Evolutionary conservation across 2,888 invertebrate species (phyloP), one percentile per base, ranked within the genome.

Genomic region (Lissocephala sabroskyi): DNA sequence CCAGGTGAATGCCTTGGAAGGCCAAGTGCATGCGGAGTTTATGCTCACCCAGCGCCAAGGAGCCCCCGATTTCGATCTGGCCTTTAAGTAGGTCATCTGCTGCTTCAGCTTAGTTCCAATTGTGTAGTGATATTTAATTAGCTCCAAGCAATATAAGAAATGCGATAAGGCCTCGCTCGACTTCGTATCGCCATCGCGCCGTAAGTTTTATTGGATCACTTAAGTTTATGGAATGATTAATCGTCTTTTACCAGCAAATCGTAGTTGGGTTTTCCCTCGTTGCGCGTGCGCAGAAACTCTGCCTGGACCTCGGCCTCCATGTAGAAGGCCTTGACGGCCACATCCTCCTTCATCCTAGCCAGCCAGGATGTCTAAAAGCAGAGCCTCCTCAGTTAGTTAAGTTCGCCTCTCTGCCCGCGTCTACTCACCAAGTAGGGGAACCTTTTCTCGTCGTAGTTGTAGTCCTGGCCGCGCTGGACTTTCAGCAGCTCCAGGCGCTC

Each of bases 11-110:
- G 89, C 87, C 51, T 80, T 93, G 49, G 87, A 90, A 9, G 86
- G 90, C 0, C 90, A 92, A 57, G 87, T 88, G 3, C 93, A 95
- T 80, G 89, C 90, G 9, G 91, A 91, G 77, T 94, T 90, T 79
- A 87, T 90, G 1, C 87, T 88, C 66, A 89, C 90, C 1, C 87
- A 88, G 41, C 86, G 88, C 41, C 88, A 89, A 55, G 93, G 92
- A 2, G 85, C 87, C 49, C 88, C 92, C 5, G 88, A 93, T 67
- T 74, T 59, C 13, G 73, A 74, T 43, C 36, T 70, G 10, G 71
- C 66, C 6, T 75, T 71, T 18, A 49, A 52, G 3, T 35, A 35
- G 10, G 16, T 5, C 23, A 5, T 23, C 23, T 23, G 23, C 23
- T 23, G 23, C 4, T 23, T 23, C 23, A 23, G 7, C 23, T n/a